Conservation (phyloP, 2,797 vertebrate species). For the Taenioides sp. region DNA sequence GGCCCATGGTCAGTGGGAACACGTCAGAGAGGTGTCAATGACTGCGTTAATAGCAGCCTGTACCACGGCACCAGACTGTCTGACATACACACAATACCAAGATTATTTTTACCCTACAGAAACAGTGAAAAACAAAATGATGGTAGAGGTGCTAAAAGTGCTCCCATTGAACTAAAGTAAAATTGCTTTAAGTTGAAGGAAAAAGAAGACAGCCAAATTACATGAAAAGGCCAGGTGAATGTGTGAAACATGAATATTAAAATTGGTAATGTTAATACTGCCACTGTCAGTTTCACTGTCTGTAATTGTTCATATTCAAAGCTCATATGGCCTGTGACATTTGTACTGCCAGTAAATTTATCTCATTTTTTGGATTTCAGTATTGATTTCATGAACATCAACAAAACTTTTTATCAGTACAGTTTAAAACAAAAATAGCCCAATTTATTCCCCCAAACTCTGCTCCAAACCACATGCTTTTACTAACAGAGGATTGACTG, state of each 20-base stretch:
- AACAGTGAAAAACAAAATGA: constrained; percentile 2
- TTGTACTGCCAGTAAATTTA: too few relatives aligned
- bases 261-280: background rate
- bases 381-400: too few relatives aligned
- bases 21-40: constrained; percentile 11
- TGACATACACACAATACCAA: constrained; percentile 6
- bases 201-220: background rate
- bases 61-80: constrained; percentile 10
- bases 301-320: too few relatives aligned
- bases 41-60: constrained; percentile 5
- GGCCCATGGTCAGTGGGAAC: constrained; percentile 9
- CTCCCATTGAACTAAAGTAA: background rate
- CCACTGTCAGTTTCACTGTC: too few relatives aligned
- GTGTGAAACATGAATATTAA: background rate
- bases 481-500: too few relatives aligned
- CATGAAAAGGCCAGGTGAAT: background rate
- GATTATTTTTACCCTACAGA: background rate
- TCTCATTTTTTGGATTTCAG: too few relatives aligned
- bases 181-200: background rate
- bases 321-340: too few relatives aligned
- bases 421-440: too few relatives aligned
- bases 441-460: too few relatives aligned
- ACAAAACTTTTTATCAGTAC: too few relatives aligned
- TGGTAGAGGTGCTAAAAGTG: background rate
- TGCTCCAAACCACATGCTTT: too few relatives aligned